A percentile compares a stretch with the other conserved stretches of the same genome.
These are phyloP conservation scores for Meteorus cinctellus DNA, from an alignment of 2,888 invertebrate species.

Conservation along the genomic window DNA sequence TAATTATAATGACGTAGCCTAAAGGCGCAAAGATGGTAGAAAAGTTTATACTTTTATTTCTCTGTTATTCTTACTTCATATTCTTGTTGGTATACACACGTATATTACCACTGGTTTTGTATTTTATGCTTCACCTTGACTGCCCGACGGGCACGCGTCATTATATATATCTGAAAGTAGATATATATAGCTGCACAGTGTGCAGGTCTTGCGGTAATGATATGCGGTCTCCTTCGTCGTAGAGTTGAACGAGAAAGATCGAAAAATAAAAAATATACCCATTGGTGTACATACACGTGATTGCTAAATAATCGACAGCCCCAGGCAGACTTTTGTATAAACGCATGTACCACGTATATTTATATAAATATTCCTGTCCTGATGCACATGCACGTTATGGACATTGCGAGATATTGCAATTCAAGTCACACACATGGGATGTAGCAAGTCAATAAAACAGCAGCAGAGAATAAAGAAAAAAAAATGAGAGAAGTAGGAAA, in stretches of 20 bases:
- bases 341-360: background rate
- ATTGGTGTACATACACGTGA: constrained; percentile 42
- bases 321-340: constrained; percentile 43
- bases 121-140: constrained; percentile 39
- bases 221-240: constrained; percentile 35
- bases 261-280: constrained; percentile 9
- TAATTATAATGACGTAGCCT: constrained; percentile 57
- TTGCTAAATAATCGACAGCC: constrained; percentile 64
- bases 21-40: constrained; percentile 40
- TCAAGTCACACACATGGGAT: constrained; percentile 27
- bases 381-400: constrained; percentile 13
- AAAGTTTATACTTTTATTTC: constrained; percentile 33
- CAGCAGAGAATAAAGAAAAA: background rate
- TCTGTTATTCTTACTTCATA: constrained; percentile 37
- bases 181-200: constrained; percentile 30
- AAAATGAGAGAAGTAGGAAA: background rate
- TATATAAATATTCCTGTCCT: background rate
- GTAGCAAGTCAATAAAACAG: constrained; percentile 12
- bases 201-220: constrained; percentile 29
- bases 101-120: constrained; percentile 43
- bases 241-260: background rate
- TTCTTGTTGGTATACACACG: constrained; percentile 6
- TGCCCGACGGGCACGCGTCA: constrained; percentile 59
- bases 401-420: constrained; percentile 30
- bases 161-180: constrained; percentile 56